These are phyloP conservation scores for Xestia rhomboidea DNA, from an alignment of 2,888 invertebrate genomes.

Conservation along the genomic window DNA sequence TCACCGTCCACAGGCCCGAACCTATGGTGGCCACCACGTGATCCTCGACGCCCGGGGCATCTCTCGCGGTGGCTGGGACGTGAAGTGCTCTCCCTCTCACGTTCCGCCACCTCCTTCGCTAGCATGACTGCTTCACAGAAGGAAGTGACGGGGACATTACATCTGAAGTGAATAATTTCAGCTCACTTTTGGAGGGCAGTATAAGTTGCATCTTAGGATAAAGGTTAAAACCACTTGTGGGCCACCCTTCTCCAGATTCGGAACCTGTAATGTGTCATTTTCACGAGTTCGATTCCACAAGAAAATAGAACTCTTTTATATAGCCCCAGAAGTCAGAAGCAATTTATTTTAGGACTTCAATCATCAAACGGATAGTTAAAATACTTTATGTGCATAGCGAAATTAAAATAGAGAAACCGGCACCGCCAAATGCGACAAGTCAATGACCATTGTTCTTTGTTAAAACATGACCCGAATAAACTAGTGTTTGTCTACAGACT, in stretches of 20 bases:
- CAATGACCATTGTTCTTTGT: slow-evolving; percentile 60
- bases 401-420: slow-evolving; percentile 50
- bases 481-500: slow-evolving; percentile 39
- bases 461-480: slow-evolving; percentile 52
- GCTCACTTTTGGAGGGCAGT: background rate
- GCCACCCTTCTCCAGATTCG: background rate
- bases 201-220: background rate
- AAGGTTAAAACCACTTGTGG: background rate
- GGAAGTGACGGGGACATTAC: too few species aligned
- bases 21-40: too few species aligned
- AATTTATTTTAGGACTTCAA: slow-evolving; percentile 38
- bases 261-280: background rate
- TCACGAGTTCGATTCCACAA: background rate
- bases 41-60: too few species aligned
- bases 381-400: slow-evolving; percentile 26
- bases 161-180: background rate
- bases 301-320: background rate
- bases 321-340: slow-evolving; percentile 1
- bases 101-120: too few species aligned
- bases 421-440: slow-evolving; percentile 52
- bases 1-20: too few species aligned
- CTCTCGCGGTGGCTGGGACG: too few species aligned
- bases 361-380: slow-evolving; percentile 39
- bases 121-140: too few species aligned
- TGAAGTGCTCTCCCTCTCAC: too few species aligned